Evolutionary conservation across 1,140 invertebrate species (phyloP).

Genomic region (Megathymus violae): DNA sequence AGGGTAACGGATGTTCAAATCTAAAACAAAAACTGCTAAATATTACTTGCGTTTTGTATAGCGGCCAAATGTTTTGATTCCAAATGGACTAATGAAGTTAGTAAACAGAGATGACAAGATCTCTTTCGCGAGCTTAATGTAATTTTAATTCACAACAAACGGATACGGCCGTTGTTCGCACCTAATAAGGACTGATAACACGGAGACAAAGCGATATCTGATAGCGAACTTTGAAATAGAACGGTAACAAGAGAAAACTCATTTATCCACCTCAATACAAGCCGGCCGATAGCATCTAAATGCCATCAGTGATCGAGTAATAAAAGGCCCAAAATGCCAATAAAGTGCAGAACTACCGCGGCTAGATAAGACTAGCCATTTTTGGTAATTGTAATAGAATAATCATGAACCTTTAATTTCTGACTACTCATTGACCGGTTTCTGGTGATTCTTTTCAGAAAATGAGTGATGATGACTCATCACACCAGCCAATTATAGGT

Average conservation of each 20-base stretch:
- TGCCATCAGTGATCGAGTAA: conserved; percentile 64
- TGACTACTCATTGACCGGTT: too few species aligned
- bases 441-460: too few species aligned
- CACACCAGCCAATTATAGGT: too few species aligned
- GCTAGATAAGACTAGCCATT: conserved; percentile 23
- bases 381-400: conserved; percentile 10
- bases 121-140: conserved; percentile 15
- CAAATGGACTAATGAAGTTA: background rate
- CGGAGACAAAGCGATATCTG: conserved; percentile 44
- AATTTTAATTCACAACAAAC: conserved; percentile 32
- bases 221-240: conserved; percentile 47
- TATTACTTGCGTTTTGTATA: too few species aligned
- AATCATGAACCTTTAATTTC: too few species aligned
- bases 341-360: conserved; percentile 38
- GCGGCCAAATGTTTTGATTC: background rate
- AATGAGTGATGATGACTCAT: too few species aligned
- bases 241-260: conserved; percentile 53
- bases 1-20: too few species aligned
- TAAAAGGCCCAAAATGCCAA: conserved; percentile 63
- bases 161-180: conserved; percentile 29
- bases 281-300: conserved; percentile 65
- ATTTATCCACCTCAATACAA: conserved; percentile 76
- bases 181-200: conserved; percentile 35
- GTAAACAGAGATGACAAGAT: conserved; percentile 4
- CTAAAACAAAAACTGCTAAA: too few species aligned